Percentiles rank a stretch among this genome's conserved stretches.
Conservation (phyloP, 2,888 invertebrate genomes). For the Tubiluchus corallicola region DNA sequence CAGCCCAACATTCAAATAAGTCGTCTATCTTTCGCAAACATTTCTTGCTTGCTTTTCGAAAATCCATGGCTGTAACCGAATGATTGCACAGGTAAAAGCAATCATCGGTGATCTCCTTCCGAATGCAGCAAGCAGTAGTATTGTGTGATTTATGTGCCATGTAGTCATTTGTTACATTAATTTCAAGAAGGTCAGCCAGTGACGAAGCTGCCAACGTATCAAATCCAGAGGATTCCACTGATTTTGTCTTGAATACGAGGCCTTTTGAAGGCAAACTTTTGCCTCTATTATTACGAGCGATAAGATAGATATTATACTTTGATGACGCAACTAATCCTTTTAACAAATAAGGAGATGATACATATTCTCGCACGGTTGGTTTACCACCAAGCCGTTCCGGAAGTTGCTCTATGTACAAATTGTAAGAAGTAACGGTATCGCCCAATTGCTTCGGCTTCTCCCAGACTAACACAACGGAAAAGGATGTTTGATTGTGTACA, state of each 20-base stretch:
- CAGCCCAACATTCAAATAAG: not conserved
- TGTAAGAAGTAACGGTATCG: not conserved
- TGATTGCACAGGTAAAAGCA: conserved; percentile 1
- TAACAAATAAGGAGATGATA: not conserved
- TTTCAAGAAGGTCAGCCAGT: no score
- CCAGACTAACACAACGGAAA: not conserved
- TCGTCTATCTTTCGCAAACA: not conserved
- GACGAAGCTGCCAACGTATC: no score
- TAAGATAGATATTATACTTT: not conserved
- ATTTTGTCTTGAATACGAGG: no score
- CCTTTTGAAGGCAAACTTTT: not conserved
- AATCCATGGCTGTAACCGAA: not conserved
- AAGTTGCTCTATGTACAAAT: no score
- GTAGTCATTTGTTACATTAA: no score
- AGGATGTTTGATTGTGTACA: not conserved
- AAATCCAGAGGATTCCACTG: no score
- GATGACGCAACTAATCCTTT: not conserved
- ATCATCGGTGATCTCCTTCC: not conserved
- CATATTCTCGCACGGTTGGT: no score
- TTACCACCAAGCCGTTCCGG: no score
- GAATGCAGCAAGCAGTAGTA: not conserved
- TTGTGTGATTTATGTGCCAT: no score
- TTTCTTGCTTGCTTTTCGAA: not conserved
- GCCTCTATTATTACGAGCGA: conserved; percentile 1
- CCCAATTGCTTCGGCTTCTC: not conserved